Conservation (phyloP, 2,888 invertebrate species). For the Drosophila kuntzei region DNA sequence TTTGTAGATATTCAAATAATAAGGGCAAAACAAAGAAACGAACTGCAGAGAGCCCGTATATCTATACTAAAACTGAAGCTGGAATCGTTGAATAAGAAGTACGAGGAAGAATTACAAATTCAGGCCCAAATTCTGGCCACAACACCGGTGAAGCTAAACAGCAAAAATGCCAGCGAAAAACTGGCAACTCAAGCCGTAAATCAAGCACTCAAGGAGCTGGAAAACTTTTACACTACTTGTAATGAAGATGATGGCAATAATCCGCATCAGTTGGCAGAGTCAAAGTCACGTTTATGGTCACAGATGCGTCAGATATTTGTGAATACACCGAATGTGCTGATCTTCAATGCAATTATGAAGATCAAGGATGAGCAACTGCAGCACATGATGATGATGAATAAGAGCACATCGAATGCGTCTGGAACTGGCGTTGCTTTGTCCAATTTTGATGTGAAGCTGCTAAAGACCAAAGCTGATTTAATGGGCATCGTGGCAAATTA, state of each 20-base stretch:
- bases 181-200: slow-evolving; percentile 72
- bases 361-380: slow-evolving; percentile 83
- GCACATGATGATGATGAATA: slow-evolving; percentile 78
- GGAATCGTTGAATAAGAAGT: slow-evolving; percentile 61
- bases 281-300: slow-evolving; percentile 79
- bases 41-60: slow-evolving; percentile 65
- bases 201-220: slow-evolving; percentile 77
- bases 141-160: slow-evolving; percentile 81
- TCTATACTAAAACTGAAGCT: slow-evolving; percentile 78
- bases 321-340: slow-evolving; percentile 80
- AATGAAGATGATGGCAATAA: slow-evolving; percentile 55
- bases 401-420: slow-evolving; percentile 28
- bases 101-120: slow-evolving; percentile 69
- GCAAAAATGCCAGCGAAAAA: slow-evolving; percentile 77
- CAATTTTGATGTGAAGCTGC: slow-evolving; percentile 76
- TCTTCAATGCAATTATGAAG: slow-evolving; percentile 82
- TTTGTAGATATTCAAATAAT: slow-evolving; percentile 80
- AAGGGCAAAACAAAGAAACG: slow-evolving; percentile 70
- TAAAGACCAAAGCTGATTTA: slow-evolving; percentile 79
- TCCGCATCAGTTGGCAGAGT: slow-evolving; percentile 58
- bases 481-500: slow-evolving; percentile 79
- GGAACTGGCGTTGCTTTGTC: slow-evolving; percentile 9
- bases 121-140: slow-evolving; percentile 70
- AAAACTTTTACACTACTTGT: slow-evolving; percentile 76
- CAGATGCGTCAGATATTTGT: slow-evolving; percentile 79